Conservation (phyloP, 2,113 vertebrate species). For the Strix aluco region DNA sequence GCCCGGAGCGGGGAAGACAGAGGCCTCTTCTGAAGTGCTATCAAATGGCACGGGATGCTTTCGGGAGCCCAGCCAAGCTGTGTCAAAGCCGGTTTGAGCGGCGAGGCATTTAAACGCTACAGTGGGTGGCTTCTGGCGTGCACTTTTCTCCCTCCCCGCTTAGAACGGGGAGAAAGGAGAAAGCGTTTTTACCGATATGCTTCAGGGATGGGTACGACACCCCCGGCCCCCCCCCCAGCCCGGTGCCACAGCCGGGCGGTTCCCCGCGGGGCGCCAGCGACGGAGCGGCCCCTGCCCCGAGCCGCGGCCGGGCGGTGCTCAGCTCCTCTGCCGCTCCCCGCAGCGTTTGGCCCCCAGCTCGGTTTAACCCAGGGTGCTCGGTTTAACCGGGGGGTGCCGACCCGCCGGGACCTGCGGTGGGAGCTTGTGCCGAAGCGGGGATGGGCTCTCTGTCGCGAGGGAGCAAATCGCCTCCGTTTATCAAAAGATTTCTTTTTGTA, state of each 20-base stretch:
- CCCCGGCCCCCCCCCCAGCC: neutral
- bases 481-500: neutral
- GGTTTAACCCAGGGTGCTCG: neutral
- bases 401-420: neutral
- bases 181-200: neutral
- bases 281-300: neutral
- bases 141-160: neutral
- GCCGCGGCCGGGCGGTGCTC: neutral
- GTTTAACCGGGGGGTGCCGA: neutral
- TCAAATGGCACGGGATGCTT: constrained; percentile 30
- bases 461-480: neutral
- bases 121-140: neutral
- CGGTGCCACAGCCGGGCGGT: neutral
- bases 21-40: neutral
- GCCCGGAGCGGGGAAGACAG: neutral
- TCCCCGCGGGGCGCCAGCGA: neutral
- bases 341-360: neutral
- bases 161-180: neutral
- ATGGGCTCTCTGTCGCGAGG: neutral
- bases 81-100: constrained; percentile 43
- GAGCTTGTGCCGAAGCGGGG: neutral
- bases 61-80: constrained; percentile 50
- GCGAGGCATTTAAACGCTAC: constrained; percentile 29
- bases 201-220: neutral
- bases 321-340: too few species aligned